phyloP scores from a whole-genome alignment of 2,888 invertebrate species.

The Anoncus sp. region DNA sequence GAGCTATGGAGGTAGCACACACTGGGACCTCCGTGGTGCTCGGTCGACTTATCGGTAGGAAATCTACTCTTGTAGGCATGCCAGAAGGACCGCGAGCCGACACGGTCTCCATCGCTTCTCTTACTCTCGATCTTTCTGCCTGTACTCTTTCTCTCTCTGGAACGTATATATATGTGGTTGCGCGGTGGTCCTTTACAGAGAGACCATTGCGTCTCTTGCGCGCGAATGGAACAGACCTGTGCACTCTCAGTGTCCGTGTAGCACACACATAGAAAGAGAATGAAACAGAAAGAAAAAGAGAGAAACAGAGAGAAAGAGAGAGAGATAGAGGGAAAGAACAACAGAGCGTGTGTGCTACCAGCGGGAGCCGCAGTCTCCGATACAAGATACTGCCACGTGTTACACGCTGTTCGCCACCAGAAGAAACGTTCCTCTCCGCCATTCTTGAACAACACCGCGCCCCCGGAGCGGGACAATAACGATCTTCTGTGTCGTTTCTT shows the following conservation, averaged over 20 bases:
- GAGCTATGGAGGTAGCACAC: slow-evolving; percentile 63
- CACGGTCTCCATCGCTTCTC: slow-evolving; percentile 65
- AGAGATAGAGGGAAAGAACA: slow-evolving; percentile 70
- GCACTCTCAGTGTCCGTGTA: slow-evolving; percentile 46
- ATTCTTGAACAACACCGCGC: slow-evolving; percentile 69
- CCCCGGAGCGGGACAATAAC: slow-evolving; percentile 66
- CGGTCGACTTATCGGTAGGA: slow-evolving; percentile 80
- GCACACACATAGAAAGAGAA: slow-evolving; percentile 48
- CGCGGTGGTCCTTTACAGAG: slow-evolving; percentile 56
- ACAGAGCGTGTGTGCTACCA: slow-evolving; percentile 77
- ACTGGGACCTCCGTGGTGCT: slow-evolving; percentile 78
- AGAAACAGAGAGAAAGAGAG: slow-evolving; percentile 65
- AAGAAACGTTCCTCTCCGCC: slow-evolving; percentile 76
- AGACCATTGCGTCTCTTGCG: slow-evolving; percentile 54
- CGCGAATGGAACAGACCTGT: slow-evolving; percentile 53
- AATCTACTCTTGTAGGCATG: slow-evolving; percentile 81
- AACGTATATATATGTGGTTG: slow-evolving; percentile 45
- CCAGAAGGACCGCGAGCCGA: slow-evolving; percentile 69
- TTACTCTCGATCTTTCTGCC: slow-evolving; percentile 57
- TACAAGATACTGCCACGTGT: slow-evolving; percentile 83
- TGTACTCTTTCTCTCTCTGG: slow-evolving; percentile 23
- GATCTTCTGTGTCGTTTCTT: slow-evolving; percentile 63
- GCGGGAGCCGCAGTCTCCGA: slow-evolving; percentile 80
- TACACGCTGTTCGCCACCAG: slow-evolving; percentile 83
- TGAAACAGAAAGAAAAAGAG: slow-evolving; percentile 39